A percentile compares a stretch with the other conserved stretches of the same genome.
These are phyloP conservation scores for Periphyllus acericola DNA, from an alignment of 2,888 invertebrate species.

Conservation along the genomic window DNA sequence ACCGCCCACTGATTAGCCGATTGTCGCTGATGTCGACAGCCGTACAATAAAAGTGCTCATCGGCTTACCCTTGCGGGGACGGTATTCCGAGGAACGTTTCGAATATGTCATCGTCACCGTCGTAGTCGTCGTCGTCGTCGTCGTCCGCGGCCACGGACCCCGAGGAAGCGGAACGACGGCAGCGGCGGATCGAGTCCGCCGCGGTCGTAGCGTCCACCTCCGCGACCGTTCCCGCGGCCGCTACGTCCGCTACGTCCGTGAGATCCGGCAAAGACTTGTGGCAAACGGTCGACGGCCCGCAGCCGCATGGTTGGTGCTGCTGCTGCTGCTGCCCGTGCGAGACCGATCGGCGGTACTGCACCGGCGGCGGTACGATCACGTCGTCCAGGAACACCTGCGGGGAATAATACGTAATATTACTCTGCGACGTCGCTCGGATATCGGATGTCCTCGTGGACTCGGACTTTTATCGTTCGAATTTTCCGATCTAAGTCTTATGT, in stretches of 20 bases:
- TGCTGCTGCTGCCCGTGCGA: conserved; percentile 44
- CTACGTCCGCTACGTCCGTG: conserved; percentile 65
- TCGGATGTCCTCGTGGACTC: too few species aligned
- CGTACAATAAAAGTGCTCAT: too few species aligned
- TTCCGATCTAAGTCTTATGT: too few species aligned
- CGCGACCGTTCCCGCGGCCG: background rate
- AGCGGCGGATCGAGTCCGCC: background rate
- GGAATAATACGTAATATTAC: background rate
- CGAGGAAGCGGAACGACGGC: conserved; percentile 30
- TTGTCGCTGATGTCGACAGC: too few species aligned
- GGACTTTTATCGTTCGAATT: too few species aligned
- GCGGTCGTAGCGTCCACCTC: conserved; percentile 65
- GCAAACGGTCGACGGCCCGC: conserved; percentile 66
- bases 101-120: conserved; percentile 49
- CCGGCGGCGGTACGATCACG: conserved; percentile 52
- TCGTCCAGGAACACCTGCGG: conserved; percentile 49
- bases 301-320: background rate
- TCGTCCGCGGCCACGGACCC: conserved; percentile 24
- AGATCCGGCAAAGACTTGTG: conserved; percentile 87
- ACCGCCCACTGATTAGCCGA: too few species aligned
- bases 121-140: background rate
- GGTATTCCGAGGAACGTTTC: conserved; percentile 23
- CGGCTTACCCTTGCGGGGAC: conserved; percentile 44
- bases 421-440: too few species aligned
- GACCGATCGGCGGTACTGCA: conserved; percentile 48